These are phyloP conservation scores for Diloba caeruleocephala DNA, from an alignment of 2,888 invertebrate genomes.

Conservation along the genomic window DNA sequence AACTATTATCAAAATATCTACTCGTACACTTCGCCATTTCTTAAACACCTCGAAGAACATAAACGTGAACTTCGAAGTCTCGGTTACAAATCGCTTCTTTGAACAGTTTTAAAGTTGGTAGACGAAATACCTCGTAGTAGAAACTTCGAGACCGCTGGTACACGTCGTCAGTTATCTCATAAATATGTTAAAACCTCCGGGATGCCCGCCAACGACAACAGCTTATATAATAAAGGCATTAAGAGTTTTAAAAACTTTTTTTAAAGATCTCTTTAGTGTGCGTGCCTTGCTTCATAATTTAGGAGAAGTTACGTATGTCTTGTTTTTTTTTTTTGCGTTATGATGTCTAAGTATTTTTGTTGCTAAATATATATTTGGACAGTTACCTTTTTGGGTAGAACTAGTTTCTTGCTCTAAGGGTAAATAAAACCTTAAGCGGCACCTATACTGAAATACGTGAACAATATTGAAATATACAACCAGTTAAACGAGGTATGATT, in stretches of 20 bases:
- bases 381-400: no score
- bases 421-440: no score
- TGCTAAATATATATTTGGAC: no score
- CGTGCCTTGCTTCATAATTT: constrained; percentile 11
- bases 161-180: constrained; percentile 35
- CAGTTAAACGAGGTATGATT: no score
- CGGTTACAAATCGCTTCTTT: constrained; percentile 33
- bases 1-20: constrained; percentile 8
- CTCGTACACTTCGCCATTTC: background rate
- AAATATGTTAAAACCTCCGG: constrained; percentile 43
- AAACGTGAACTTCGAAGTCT: constrained; percentile 12
- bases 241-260: constrained; percentile 3
- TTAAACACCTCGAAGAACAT: constrained; percentile 18
- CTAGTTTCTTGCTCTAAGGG: no score
- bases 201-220: constrained; percentile 23
- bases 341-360: no score
- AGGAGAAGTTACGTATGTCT: background rate
- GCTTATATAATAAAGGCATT: background rate
- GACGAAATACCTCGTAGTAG: constrained; percentile 20
- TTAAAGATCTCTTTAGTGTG: constrained; percentile 1
- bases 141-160: constrained; percentile 9
- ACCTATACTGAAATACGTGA: no score
- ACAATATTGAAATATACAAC: no score
- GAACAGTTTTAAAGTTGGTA: constrained; percentile 29
- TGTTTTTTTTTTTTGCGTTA: no score